Conservation (phyloP, 2,113 vertebrate species). For the Empidonax traillii region DNA sequence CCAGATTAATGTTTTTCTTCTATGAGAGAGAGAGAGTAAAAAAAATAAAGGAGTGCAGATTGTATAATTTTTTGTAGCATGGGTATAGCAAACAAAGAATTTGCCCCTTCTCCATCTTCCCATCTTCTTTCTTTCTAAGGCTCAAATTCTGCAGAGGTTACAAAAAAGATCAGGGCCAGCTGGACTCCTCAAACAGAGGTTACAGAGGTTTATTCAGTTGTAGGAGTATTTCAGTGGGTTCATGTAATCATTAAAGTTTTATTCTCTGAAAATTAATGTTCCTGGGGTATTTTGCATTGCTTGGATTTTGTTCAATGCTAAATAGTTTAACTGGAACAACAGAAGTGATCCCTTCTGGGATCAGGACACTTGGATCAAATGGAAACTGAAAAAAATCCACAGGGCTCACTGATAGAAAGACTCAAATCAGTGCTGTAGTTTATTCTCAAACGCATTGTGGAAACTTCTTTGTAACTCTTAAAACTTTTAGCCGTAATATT, state of each 20-base stretch:
- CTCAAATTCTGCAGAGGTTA: background rate
- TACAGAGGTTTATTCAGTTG: constrained; percentile 4
- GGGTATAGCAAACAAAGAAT: background rate
- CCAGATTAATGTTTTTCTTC: background rate
- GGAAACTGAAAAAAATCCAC: background rate
- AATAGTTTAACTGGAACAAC: constrained; percentile 30
- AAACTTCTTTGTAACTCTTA: background rate
- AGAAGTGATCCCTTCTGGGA: background rate
- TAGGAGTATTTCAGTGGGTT: constrained; percentile 5
- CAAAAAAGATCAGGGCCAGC: background rate
- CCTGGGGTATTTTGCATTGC: constrained; percentile 11
- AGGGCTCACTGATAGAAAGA: background rate
- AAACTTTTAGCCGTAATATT: background rate
- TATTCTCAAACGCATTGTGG: background rate
- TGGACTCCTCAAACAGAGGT: background rate
- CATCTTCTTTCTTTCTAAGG: background rate
- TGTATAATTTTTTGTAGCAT: background rate
- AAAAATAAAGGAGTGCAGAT: background rate
- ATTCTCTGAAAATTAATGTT: background rate
- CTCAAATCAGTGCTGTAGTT: background rate
- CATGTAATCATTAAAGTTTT: constrained; percentile 1
- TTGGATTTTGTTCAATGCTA: constrained; percentile 39
- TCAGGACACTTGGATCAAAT: background rate
- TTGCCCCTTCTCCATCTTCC: background rate
- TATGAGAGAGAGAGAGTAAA: no score